Percentiles rank a stretch among this genome's conserved stretches.
Conservation (phyloP, 1,140 invertebrate genomes). For the Drosophila takahashii region DNA sequence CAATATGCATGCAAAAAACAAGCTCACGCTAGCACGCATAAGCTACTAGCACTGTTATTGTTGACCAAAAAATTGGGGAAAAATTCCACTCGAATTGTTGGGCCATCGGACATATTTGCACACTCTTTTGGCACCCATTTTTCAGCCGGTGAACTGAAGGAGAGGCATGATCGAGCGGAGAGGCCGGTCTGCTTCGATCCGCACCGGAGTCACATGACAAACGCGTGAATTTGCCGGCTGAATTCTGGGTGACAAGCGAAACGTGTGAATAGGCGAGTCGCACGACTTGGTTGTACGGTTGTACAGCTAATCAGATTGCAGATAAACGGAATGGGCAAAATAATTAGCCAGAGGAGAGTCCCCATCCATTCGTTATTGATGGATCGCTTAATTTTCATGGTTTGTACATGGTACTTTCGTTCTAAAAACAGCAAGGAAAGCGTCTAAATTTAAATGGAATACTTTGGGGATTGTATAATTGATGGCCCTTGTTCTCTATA, state of each 20-base stretch:
- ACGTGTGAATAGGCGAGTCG: conserved; percentile 69
- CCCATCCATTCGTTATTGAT: conserved; percentile 38
- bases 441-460: conserved; percentile 24
- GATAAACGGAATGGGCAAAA: conserved; percentile 59
- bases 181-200: background rate
- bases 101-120: conserved; percentile 60
- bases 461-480: conserved; percentile 52
- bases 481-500: conserved; percentile 26
- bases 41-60: conserved; percentile 30
- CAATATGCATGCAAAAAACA: conserved; percentile 41
- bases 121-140: conserved; percentile 53
- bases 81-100: conserved; percentile 45
- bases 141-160: background rate
- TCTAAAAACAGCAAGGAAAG: conserved; percentile 38
- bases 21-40: conserved; percentile 44
- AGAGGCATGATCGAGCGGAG: conserved; percentile 14
- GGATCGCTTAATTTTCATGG: conserved; percentile 18
- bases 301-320: conserved; percentile 65
- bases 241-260: conserved; percentile 64
- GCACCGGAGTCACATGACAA: conserved; percentile 67
- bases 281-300: conserved; percentile 62
- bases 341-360: conserved; percentile 39
- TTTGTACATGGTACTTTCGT: background rate
- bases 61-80: conserved; percentile 29
- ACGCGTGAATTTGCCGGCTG: conserved; percentile 64